Conservation (phyloP, 2,888 invertebrate genomes). For the Conistra vaccinii region DNA sequence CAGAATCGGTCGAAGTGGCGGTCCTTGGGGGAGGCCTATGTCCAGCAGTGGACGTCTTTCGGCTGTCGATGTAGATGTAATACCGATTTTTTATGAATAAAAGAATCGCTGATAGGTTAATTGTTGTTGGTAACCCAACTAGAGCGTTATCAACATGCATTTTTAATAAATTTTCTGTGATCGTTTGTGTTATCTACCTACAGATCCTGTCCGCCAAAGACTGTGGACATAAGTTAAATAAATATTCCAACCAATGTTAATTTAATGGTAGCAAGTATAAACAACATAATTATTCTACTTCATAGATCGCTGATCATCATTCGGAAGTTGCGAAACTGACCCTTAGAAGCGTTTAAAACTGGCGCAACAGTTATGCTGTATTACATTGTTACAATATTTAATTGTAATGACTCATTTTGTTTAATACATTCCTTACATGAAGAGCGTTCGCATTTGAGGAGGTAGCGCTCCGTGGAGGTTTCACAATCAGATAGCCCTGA, state of each 20-base stretch:
- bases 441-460: slow-evolving; percentile 42
- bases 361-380: slow-evolving; percentile 48
- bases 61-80: too few species aligned
- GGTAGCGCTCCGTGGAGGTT: slow-evolving; percentile 71
- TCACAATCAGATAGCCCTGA: slow-evolving; percentile 85
- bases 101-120: slow-evolving; percentile 5
- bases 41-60: too few species aligned
- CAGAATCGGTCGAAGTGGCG: too few species aligned
- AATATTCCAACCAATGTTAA: slow-evolving; percentile 12
- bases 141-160: slow-evolving; percentile 21
- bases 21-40: too few species aligned
- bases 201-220: background rate
- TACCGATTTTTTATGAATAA: background rate
- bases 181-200: background rate
- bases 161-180: background rate
- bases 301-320: slow-evolving; percentile 50
- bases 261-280: slow-evolving; percentile 38
- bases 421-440: slow-evolving; percentile 52
- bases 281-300: slow-evolving; percentile 48
- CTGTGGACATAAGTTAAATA: background rate
- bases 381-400: slow-evolving; percentile 55
- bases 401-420: slow-evolving; percentile 63
- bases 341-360: slow-evolving; percentile 54
- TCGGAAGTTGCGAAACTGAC: slow-evolving; percentile 51
- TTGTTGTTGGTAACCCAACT: slow-evolving; percentile 14